These are phyloP conservation scores for Pangasius macronema DNA, from an alignment of 2,797 vertebrate species.

Conservation along the genomic window DNA sequence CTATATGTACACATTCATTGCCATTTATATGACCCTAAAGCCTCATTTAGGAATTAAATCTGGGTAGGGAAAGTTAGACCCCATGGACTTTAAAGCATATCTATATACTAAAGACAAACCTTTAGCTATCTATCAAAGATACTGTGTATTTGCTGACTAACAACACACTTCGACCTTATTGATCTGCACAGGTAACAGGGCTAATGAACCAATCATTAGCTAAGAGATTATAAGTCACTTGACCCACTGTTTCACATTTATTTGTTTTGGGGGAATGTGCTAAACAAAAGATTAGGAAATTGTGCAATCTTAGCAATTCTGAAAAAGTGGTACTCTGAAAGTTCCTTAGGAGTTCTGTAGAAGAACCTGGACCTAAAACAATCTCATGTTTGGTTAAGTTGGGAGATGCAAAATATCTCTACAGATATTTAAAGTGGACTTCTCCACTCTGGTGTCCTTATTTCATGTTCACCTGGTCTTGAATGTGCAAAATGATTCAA, in stretches of 20 bases:
- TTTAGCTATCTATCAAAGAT: not conserved
- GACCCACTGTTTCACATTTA: not conserved
- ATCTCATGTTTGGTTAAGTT: not conserved
- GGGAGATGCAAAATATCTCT: not conserved
- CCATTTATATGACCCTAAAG: not conserved
- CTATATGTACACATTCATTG: not conserved
- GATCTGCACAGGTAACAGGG: not conserved
- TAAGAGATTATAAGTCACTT: not conserved
- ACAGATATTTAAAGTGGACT: not conserved
- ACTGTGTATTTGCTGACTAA: not conserved
- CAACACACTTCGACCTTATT: not conserved
- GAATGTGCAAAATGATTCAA: not conserved
- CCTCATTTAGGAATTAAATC: not conserved
- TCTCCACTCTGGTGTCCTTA: not conserved
- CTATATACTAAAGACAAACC: not conserved
- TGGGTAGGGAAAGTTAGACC: not conserved
- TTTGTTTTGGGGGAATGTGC: not conserved
- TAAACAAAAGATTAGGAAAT: not conserved
- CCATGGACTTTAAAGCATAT: not conserved
- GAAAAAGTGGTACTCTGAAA: not conserved
- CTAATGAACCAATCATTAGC: not conserved
- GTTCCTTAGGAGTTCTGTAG: not conserved
- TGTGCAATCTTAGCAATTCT: not conserved
- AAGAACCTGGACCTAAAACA: not conserved
- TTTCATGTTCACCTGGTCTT: not conserved